Evolutionary conservation across 2,888 invertebrate genomes (phyloP), one percentile per base, ranked within the genome.

Genomic region (Unio pictorum): DNA sequence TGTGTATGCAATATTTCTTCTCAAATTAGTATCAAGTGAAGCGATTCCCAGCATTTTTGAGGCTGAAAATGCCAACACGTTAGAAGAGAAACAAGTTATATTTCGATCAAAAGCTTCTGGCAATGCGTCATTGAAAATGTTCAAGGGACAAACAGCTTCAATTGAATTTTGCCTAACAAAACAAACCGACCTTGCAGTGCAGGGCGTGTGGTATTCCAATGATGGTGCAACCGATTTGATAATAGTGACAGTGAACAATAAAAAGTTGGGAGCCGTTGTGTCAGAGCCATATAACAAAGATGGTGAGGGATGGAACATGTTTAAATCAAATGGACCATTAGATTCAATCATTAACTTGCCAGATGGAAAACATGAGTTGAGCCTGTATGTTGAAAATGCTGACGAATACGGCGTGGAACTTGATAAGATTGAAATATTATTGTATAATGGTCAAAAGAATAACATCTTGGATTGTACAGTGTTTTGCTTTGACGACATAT

Each of bases 361-460:
- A 15, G 69, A 75, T 26, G 81, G 81, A 7, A 58, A 74, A n/a
- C 79, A 81, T 55, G 73, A 64, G 4, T 56, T 83, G 11, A 68
- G 67, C 4, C 30, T 83, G 6, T 61, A 60, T 11, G 75, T 80
- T 18, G 67, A 72, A 18, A n/a, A 68, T 6, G 55, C 79, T 0
- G 81, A 82, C 67, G 58, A 54, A n/a, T 76, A 78, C 70, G 83
- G 83, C 17, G 70, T 84, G 4, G 84, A 85, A 71, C 68, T 85
- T 11, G 83, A 83, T 66, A 71, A 65, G 4, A 23, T 84, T 15
- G 62, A 78, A 55, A 23, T 61, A 8, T 61, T 71, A 57, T 73
- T 59, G 18, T 75, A 74, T 71, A 68, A 65, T 6, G 64, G 66
- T 34, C 69, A 74, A n/a, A 70, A 60, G 17, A 58, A 68, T 17